Evolutionary conservation across 2,113 vertebrate species (phyloP), one percentile per base, ranked within the genome.

Genomic region (Uropsilus gracilis): DNA sequence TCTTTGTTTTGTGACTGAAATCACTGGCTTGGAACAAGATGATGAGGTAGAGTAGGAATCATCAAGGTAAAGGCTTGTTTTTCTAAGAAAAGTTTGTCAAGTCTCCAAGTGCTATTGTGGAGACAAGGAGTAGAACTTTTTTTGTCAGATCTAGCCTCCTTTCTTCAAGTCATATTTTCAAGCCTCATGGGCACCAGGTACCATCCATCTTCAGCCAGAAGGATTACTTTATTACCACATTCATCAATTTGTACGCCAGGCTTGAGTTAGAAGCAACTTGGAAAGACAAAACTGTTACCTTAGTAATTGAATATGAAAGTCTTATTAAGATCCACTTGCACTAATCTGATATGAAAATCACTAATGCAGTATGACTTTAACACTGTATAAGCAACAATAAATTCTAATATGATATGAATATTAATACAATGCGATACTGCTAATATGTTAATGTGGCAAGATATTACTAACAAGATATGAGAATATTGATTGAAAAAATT

Each of bases 261-360:
- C 88, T 59, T 42, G 17, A 97, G 89, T 91, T 97, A 96, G 95
- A 98, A 98, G 92, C 97, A 92, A 97, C 96, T 98, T 96, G 97
- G 95, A 98, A 98, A 98, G 97, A 97, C 96, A 98, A 98, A 98
- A 97, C 89, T 97, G 95, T 97, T 98, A 98, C 97, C 96, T 97
- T 97, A 95, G 95, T 98, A 98, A 98, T 98, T 98, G 96, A 98
- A 98, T 97, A 4, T 81, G 95, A 98, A 98, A 98, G 97, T 96
- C 97, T 98, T 98, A 98, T 98, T 98, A 98, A 97, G 97, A 97
- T 96, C 95, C 73, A 97, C 86, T 98, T 96, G 91, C 91, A 90
- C 96, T 98, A 98, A 98, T 98, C 97, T 98, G 98, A 98, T 98
- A 98, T 97, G 98, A 98, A 98, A 98, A 96, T 98, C 96, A 97